phyloP scores from a whole-genome alignment of 1,140 invertebrate species.

The Lucilia sericata region DNA sequence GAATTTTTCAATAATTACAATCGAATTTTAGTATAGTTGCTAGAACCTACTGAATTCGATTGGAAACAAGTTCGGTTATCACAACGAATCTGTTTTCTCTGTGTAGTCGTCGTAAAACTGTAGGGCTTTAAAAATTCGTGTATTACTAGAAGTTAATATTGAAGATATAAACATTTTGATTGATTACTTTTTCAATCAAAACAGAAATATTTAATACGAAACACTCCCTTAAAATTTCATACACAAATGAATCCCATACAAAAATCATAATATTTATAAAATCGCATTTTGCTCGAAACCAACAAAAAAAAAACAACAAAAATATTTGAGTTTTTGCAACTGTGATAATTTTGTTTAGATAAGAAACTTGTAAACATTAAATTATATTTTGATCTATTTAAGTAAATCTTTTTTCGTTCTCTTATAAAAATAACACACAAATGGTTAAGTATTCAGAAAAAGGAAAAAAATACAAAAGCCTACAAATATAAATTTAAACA shows the following conservation, averaged over 20 bases:
- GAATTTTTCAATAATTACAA: no score
- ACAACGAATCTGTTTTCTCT: no score
- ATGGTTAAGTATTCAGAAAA: no score
- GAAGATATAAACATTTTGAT: background rate
- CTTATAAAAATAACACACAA: background rate
- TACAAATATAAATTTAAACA: background rate
- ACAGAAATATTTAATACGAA: background rate
- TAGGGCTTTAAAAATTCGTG: background rate
- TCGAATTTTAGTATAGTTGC: no score
- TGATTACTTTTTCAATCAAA: background rate
- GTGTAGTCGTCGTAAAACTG: no score
- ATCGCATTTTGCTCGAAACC: background rate
- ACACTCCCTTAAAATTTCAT: background rate
- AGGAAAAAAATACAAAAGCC: background rate
- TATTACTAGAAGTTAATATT: no score
- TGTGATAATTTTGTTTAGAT: constrained; percentile 17
- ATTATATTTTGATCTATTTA: constrained; percentile 1
- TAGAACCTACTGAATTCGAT: no score
- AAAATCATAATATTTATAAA: background rate
- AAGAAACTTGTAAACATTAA: background rate
- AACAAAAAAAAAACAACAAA: no score
- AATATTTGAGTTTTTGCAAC: background rate
- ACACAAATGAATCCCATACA: background rate
- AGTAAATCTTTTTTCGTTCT: background rate
- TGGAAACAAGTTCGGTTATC: no score